Evolutionary conservation across 2,888 invertebrate species (phyloP).

Genomic region (Myopa testacea): DNA sequence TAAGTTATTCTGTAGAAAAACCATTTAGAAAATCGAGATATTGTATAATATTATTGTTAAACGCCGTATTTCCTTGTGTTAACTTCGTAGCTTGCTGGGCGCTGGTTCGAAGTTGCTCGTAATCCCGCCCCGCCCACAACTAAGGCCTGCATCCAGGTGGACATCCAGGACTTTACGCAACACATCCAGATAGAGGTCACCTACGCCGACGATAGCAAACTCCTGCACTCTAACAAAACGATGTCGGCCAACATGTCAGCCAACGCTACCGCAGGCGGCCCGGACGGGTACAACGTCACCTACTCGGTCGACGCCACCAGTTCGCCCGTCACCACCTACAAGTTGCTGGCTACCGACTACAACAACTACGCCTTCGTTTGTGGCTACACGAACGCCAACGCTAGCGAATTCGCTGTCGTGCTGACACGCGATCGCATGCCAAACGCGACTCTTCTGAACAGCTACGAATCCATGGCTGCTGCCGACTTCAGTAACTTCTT

Average conservation of each 20-base stretch:
- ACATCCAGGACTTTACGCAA: too few relatives aligned
- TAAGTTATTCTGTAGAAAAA: too few relatives aligned
- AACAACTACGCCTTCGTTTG: slow-evolving; percentile 54
- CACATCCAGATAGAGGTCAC: slow-evolving; percentile 37
- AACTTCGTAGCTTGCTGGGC: slow-evolving; percentile 40
- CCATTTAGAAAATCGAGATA: not conserved
- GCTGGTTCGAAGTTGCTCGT: slow-evolving; percentile 47
- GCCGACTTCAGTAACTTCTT: slow-evolving; percentile 47
- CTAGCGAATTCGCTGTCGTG: slow-evolving; percentile 51
- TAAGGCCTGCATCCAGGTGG: slow-evolving; percentile 37
- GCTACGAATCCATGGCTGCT: slow-evolving; percentile 45
- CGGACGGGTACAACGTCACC: slow-evolving; percentile 27
- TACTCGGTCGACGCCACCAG: not conserved
- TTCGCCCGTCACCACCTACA: slow-evolving; percentile 44
- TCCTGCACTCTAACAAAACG: not conserved
- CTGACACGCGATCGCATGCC: slow-evolving; percentile 49
- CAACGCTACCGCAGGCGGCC: not conserved
- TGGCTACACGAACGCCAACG: slow-evolving; percentile 55
- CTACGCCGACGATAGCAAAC: not conserved
- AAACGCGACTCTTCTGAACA: slow-evolving; percentile 43
- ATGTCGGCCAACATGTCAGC: not conserved
- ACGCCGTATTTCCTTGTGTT: too few relatives aligned
- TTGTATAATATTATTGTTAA: not conserved
- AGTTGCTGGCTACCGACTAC: slow-evolving; percentile 57
- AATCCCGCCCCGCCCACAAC: slow-evolving; percentile 14